Evolutionary conservation across 1,140 invertebrate genomes (phyloP).

Genomic region (Drosophila leontia): DNA sequence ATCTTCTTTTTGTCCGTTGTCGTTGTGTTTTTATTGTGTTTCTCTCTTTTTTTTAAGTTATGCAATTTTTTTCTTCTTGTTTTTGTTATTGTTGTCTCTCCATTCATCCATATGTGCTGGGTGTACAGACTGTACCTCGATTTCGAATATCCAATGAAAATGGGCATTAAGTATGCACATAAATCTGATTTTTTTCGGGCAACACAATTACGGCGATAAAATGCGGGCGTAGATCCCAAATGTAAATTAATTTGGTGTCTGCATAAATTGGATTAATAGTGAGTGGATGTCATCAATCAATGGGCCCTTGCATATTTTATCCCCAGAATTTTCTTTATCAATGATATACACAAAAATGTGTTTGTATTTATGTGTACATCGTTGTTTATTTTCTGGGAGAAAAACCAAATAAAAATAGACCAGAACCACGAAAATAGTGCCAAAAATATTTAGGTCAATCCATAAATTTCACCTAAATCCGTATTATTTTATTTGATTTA

Average conservation of each 20-base stretch:
- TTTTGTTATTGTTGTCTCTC: conserved; percentile 10
- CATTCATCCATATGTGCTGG: conserved; percentile 18
- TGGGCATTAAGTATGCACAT: conserved; percentile 40
- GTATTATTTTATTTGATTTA: conserved; percentile 1
- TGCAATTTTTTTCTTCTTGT: conserved; percentile 50
- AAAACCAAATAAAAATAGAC: conserved; percentile 37
- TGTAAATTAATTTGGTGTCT: conserved; percentile 38
- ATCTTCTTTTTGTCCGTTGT: conserved; percentile 51
- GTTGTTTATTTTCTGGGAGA: conserved; percentile 25
- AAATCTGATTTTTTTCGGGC: conserved; percentile 19
- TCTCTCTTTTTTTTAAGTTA: conserved; percentile 44
- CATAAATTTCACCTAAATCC: conserved; percentile 9
- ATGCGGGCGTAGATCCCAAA: conserved; percentile 37
- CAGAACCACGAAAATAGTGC: conserved; percentile 1
- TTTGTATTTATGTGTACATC: neutral
- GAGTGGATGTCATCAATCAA: conserved; percentile 35
- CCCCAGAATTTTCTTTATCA: conserved; percentile 28
- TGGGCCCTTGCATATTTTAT: conserved; percentile 21
- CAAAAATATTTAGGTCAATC: conserved; percentile 43
- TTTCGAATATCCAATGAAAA: conserved; percentile 28
- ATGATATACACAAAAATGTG: conserved; percentile 18
- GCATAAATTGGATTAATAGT: conserved; percentile 34
- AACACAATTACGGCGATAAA: conserved; percentile 20
- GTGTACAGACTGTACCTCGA: conserved; percentile 43
- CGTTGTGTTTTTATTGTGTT: conserved; percentile 16